Evolutionary conservation across 2,797 vertebrate species (phyloP).

Genomic region (Xyrichtys novacula): DNA sequence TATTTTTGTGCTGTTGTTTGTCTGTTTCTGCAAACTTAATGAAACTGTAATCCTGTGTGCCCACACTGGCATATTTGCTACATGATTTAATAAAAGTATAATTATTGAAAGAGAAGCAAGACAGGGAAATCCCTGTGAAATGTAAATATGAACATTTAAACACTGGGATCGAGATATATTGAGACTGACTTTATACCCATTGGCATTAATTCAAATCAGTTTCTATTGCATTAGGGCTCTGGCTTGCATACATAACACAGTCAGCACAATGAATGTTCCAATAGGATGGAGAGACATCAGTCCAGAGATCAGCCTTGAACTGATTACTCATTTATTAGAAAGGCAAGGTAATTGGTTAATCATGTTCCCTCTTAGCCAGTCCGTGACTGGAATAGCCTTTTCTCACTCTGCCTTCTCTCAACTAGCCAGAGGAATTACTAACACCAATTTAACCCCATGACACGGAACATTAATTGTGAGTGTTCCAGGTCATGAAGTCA

Average conservation of each 20-base stretch:
- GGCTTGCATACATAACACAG: constrained; percentile 39
- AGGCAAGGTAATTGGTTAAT: constrained; percentile 80
- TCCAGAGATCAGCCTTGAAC: constrained; percentile 69
- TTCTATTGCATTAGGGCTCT: constrained; percentile 40
- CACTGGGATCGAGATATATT: constrained; percentile 15
- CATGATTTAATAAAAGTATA: constrained; percentile 15
- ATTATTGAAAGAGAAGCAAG: constrained; percentile 3
- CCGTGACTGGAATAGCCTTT: constrained; percentile 70
- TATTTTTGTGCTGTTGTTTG: not conserved
- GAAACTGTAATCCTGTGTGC: constrained; percentile 11
- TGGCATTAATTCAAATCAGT: constrained; percentile 39
- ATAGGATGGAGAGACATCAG: constrained; percentile 64
- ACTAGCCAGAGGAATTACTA: constrained; percentile 75
- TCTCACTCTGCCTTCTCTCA: constrained; percentile 48
- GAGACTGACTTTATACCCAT: constrained; percentile 13
- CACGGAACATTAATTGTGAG: constrained; percentile 82
- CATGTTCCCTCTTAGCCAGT: constrained; percentile 67
- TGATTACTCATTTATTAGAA: constrained; percentile 80
- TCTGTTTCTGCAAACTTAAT: constrained; percentile 2
- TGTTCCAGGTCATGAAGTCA: constrained; percentile 79
- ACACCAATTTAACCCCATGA: constrained; percentile 79
- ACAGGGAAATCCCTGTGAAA: constrained; percentile 13
- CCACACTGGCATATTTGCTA: not conserved
- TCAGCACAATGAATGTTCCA: constrained; percentile 54
- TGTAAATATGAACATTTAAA: constrained; percentile 39